A percentile compares a stretch with the other conserved stretches of the same genome.
These are phyloP conservation scores for Latheticus oryzae DNA, from an alignment of 2,888 invertebrate species.

Conservation along the genomic window DNA sequence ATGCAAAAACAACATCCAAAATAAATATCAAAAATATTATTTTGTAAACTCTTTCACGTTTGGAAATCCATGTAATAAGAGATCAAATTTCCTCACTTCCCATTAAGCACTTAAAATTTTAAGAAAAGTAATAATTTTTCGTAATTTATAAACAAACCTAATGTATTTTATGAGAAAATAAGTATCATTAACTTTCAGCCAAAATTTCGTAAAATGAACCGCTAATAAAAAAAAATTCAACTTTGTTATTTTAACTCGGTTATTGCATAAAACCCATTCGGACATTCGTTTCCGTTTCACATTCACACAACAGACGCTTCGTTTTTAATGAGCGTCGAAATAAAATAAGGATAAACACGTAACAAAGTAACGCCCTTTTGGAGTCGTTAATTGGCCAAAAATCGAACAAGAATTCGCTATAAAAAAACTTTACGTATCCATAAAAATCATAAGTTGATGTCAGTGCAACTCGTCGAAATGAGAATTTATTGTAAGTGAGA, in stretches of 20 bases:
- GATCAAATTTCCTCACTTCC: too few species aligned
- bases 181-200: too few species aligned
- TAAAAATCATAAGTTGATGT: slow-evolving; percentile 41
- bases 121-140: too few species aligned
- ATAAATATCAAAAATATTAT: too few species aligned
- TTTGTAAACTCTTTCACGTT: too few species aligned
- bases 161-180: too few species aligned
- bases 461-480: slow-evolving; percentile 37
- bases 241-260: slow-evolving; percentile 36
- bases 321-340: slow-evolving; percentile 34
- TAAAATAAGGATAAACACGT: slow-evolving; percentile 32
- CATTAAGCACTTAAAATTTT: too few species aligned
- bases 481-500: slow-evolving; percentile 32
- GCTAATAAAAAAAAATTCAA: too few species aligned
- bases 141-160: too few species aligned
- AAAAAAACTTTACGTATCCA: slow-evolving; percentile 22
- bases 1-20: too few species aligned
- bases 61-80: too few species aligned
- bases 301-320: slow-evolving; percentile 30
- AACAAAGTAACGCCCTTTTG: slow-evolving; percentile 10
- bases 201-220: too few species aligned
- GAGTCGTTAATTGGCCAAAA: slow-evolving; percentile 25
- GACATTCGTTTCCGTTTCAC: slow-evolving; percentile 39
- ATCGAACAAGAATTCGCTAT: slow-evolving; percentile 1
- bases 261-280: slow-evolving; percentile 37